phyloP scores from a whole-genome alignment of 2,113 vertebrate species.

The Archilochus colubris region DNA sequence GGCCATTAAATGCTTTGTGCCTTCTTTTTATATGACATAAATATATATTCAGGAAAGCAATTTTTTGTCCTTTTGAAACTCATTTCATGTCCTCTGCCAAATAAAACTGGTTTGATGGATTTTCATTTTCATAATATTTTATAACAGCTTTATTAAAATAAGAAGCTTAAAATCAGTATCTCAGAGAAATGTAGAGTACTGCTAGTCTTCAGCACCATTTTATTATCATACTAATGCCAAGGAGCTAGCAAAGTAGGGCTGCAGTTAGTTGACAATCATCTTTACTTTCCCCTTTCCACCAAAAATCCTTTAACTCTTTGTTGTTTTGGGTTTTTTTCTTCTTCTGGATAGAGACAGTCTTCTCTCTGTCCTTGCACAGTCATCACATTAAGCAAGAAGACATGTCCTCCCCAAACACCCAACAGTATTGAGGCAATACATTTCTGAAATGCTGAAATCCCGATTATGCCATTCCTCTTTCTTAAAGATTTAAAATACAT shows the following conservation, averaged over 20 bases:
- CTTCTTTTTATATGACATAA: background rate
- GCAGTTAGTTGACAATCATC: background rate
- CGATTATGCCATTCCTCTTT: background rate
- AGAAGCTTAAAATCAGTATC: background rate
- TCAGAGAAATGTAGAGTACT: background rate
- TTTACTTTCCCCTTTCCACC: background rate
- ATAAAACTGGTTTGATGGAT: background rate
- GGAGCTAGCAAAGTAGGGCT: background rate
- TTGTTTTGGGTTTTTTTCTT: background rate
- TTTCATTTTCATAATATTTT: slow-evolving; percentile 2
- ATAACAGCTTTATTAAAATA: background rate
- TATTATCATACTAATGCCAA: background rate
- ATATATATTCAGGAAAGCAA: background rate
- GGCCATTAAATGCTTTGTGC: background rate
- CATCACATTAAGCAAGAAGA: background rate
- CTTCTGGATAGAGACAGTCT: background rate
- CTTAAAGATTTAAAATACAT: background rate
- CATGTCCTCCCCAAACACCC: background rate
- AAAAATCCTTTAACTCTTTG: background rate
- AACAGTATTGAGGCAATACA: background rate
- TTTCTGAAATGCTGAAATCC: background rate
- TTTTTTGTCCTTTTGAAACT: background rate
- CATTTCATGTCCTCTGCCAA: background rate
- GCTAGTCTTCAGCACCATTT: background rate
- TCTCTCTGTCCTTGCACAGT: background rate